Conservation (phyloP, 2,113 vertebrate genomes). For the Hippocampus mohnikei region DNA sequence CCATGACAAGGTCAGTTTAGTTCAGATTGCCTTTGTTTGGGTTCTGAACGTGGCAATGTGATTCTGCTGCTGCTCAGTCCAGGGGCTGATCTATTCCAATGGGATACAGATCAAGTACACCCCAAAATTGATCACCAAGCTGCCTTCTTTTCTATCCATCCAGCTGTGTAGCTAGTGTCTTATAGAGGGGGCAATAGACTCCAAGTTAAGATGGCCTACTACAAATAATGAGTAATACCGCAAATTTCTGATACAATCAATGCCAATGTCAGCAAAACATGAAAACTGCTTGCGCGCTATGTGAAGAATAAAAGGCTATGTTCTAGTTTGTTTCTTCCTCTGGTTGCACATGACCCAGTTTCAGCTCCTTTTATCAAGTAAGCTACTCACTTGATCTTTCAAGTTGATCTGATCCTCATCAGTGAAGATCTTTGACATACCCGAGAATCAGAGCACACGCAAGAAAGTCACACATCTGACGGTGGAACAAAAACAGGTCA, state of each 20-base stretch:
- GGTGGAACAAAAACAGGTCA: neutral
- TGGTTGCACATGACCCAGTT: constrained; percentile 42
- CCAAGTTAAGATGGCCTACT: too few species aligned
- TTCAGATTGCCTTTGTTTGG: too few species aligned
- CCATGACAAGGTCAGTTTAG: too few species aligned
- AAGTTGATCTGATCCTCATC: constrained; percentile 18
- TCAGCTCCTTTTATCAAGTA: neutral
- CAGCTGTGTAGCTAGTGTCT: too few species aligned
- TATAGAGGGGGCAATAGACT: too few species aligned
- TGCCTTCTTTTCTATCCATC: too few species aligned
- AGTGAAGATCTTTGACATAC: neutral
- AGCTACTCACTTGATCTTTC: neutral
- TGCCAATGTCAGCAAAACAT: neutral
- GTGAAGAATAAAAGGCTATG: neutral
- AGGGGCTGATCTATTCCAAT: too few species aligned
- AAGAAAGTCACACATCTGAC: constrained; percentile 8
- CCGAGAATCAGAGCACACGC: neutral
- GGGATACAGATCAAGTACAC: too few species aligned
- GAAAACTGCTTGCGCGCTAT: neutral
- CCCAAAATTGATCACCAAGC: too few species aligned
- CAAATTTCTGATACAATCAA: neutral
- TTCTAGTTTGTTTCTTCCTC: constrained; percentile 26
- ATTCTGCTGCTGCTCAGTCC: too few species aligned
- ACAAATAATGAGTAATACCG: neutral
- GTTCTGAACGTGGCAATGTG: too few species aligned